Evolutionary conservation across 2,888 invertebrate species (phyloP), one percentile per base, ranked within the genome.

Genomic region (Ptychoptera contaminata): DNA sequence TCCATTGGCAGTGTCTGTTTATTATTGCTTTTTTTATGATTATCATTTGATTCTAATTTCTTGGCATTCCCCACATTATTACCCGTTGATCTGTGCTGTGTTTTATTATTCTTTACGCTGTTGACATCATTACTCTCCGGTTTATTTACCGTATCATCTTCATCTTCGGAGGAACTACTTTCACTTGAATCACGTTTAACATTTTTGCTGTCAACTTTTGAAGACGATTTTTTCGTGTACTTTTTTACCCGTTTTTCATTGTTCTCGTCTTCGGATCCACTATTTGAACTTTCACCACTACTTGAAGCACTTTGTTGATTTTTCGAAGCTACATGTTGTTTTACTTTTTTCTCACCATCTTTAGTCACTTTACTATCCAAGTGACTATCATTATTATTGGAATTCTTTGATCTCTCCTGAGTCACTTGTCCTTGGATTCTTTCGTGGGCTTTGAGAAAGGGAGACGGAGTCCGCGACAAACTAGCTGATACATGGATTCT

Each of bases 401-500:
- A 23, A 23, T 23, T 23, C 7, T 23, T 23, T 23, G 23, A 5
- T 23, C 23, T 23, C 4, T 23, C 23, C 23, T 7, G 23, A 23
- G 4, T 23, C 23, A 23, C 4, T 23, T 23, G 23, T 23, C 23
- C 23, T 23, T 23, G 23, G 7, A 58, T 52, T 23, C 61, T 55
- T 55, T 67, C 65, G 47, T 72, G 70, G 15, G 65, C 58, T 53
- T 70, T 81, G 49, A 85, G 77, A 63, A 87, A 86, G 37, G 87
- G 86, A 12, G 87, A 86, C 11, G 87, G 86, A 1, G 86, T 87
- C 50, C 86, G 74, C n/a, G 87, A 87, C 37, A 85, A 69, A 56
- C 85, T 86, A 59, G 74, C 73, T 16, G 80, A 81, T 30, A 31
- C 43, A 37, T 31, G 30, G 10, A 31, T 31, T 11, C 36, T 16